These are phyloP conservation scores for Silurus lanzhouensis DNA, from an alignment of 2,797 vertebrate species.

Conservation along the genomic window DNA sequence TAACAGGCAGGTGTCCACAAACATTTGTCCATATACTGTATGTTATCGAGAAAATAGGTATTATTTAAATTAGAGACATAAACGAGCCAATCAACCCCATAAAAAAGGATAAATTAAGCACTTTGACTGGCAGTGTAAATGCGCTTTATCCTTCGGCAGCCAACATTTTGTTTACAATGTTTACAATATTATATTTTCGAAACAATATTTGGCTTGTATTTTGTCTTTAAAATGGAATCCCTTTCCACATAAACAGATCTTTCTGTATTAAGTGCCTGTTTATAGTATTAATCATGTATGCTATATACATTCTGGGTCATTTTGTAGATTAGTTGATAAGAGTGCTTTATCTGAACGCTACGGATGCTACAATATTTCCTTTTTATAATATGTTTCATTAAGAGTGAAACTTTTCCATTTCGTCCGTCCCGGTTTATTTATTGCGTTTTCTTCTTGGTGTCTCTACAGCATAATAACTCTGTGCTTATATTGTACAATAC, in stretches of 20 bases:
- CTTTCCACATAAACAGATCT: conserved; percentile 4
- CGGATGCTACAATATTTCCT: no score
- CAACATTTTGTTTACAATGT: background rate
- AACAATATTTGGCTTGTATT: background rate
- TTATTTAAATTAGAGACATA: background rate
- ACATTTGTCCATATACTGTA: background rate
- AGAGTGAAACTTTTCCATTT: background rate
- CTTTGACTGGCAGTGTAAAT: background rate
- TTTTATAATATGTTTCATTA: background rate
- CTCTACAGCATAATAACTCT: background rate
- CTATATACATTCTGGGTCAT: background rate
- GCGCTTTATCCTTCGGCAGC: background rate
- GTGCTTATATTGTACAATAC: background rate
- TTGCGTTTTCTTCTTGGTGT: conserved; percentile 17
- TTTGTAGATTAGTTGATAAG: background rate
- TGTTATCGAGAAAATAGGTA: background rate
- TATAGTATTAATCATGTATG: conserved; percentile 21
- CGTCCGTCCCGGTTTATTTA: conserved; percentile 33
- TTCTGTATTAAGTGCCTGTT: conserved; percentile 50
- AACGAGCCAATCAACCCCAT: background rate
- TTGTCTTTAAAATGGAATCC: background rate
- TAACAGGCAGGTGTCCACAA: background rate
- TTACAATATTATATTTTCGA: background rate
- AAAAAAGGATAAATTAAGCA: background rate
- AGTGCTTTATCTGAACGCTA: background rate